phyloP scores from a whole-genome alignment of 2,797 vertebrate species.

The Sebastes minor region DNA sequence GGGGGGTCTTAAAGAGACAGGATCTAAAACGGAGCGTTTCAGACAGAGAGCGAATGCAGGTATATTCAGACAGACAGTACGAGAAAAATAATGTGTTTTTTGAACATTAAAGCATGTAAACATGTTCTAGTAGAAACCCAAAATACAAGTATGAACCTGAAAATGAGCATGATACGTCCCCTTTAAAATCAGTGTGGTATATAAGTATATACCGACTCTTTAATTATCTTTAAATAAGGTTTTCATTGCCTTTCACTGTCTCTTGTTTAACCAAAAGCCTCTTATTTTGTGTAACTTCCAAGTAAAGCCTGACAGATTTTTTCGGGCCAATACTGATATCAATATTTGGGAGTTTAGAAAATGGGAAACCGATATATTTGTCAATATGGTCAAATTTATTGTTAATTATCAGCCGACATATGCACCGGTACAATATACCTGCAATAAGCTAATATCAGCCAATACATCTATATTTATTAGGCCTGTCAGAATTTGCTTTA shows the following conservation, averaged over 20 bases:
- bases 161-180: neutral
- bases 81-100: too few species aligned
- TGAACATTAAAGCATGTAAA: too few species aligned
- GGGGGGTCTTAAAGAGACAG: neutral
- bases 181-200: neutral
- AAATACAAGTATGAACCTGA: neutral
- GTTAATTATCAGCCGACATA: neutral
- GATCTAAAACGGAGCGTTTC: neutral
- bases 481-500: too few species aligned
- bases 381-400: neutral
- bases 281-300: neutral
- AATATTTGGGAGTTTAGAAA: neutral
- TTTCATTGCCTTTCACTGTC: neutral
- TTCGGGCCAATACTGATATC: neutral
- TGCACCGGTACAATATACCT: neutral
- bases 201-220: neutral
- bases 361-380: neutral
- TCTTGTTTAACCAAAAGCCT: neutral
- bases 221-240: neutral
- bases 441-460: neutral
- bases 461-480: neutral
- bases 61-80: too few species aligned
- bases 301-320: neutral
- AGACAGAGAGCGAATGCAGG: neutral
- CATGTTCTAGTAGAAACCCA: neutral